Evolutionary conservation across 2,113 vertebrate species (phyloP).

Genomic region (Tinamus guttatus): DNA sequence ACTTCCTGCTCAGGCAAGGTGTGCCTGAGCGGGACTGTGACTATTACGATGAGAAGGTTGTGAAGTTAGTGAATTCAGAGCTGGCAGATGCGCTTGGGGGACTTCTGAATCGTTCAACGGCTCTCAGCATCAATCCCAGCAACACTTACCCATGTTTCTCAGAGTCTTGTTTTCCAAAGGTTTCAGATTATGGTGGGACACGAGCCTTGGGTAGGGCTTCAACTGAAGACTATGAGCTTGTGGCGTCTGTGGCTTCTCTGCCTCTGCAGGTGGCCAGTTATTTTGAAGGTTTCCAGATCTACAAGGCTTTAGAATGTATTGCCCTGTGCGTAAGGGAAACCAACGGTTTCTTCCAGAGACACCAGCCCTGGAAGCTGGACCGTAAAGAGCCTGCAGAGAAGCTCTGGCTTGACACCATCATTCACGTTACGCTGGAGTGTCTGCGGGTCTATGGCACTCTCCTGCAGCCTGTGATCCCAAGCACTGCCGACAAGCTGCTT

Average conservation of each 20-base stretch:
- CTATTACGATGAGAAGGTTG: conserved; percentile 88
- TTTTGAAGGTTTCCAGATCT: conserved; percentile 84
- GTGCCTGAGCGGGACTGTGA: conserved; percentile 92
- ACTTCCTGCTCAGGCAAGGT: conserved; percentile 93
- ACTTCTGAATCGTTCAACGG: conserved; percentile 91
- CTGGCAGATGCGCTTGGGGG: conserved; percentile 92
- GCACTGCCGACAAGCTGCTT: conserved; percentile 83
- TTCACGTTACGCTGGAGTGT: conserved; percentile 90
- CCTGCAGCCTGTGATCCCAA: conserved; percentile 89
- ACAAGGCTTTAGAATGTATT: conserved; percentile 92
- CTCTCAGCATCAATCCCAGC: conserved; percentile 86
- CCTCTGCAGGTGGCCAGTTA: conserved; percentile 78
- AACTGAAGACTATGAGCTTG: conserved; percentile 84
- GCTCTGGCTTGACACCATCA: conserved; percentile 87
- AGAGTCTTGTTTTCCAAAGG: conserved; percentile 79
- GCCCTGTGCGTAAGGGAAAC: conserved; percentile 85
- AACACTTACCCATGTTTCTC: conserved; percentile 86
- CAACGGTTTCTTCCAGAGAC: conserved; percentile 92
- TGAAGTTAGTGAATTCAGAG: conserved; percentile 89
- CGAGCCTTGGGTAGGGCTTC: conserved; percentile 51
- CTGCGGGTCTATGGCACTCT: conserved; percentile 89
- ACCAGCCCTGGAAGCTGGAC: conserved; percentile 89
- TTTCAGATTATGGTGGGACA: background rate
- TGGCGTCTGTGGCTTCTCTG: conserved; percentile 79
- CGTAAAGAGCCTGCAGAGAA: conserved; percentile 66